Evolutionary conservation across 1,140 invertebrate genomes (phyloP).

Genomic region (Drosophila neocordata): DNA sequence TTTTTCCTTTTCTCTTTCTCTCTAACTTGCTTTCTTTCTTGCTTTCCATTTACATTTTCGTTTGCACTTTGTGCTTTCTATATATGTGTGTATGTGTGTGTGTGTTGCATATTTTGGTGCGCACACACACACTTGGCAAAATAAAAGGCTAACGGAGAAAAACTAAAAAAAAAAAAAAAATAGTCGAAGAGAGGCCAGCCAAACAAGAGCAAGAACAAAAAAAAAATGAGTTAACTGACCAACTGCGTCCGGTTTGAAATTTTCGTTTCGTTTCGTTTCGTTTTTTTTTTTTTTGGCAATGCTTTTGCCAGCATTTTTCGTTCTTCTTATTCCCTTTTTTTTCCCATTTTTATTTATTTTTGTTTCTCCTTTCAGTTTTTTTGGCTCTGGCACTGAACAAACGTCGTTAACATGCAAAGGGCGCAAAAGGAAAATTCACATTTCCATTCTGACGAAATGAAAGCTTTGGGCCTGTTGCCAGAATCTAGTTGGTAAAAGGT

Average conservation of each 20-base stretch:
- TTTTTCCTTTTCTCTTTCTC: constrained; percentile 4
- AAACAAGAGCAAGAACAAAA: not conserved
- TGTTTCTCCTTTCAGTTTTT: not conserved
- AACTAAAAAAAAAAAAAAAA: no score
- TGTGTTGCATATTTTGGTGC: constrained; percentile 69
- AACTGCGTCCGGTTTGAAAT: constrained; percentile 70
- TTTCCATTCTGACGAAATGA: constrained; percentile 74
- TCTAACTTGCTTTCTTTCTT: constrained; percentile 26
- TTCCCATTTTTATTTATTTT: not conserved
- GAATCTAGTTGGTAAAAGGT: not conserved
- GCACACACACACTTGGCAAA: constrained; percentile 10
- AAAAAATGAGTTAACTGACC: constrained; percentile 53
- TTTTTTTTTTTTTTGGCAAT: constrained; percentile 57
- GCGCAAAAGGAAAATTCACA: constrained; percentile 51
- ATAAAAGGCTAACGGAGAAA: not conserved
- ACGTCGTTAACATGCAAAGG: constrained; percentile 56
- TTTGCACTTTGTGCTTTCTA: constrained; percentile 55
- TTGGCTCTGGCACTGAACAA: constrained; percentile 9
- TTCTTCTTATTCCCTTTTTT: not conserved
- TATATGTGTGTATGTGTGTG: constrained; percentile 9
- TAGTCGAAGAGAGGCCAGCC: not conserved
- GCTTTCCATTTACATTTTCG: constrained; percentile 79
- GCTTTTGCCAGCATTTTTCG: constrained; percentile 15
- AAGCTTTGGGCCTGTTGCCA: constrained; percentile 64
- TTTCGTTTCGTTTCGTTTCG: not conserved